phyloP scores from a whole-genome alignment of 2,113 vertebrate genomes.

The Apodemus sylvaticus region DNA sequence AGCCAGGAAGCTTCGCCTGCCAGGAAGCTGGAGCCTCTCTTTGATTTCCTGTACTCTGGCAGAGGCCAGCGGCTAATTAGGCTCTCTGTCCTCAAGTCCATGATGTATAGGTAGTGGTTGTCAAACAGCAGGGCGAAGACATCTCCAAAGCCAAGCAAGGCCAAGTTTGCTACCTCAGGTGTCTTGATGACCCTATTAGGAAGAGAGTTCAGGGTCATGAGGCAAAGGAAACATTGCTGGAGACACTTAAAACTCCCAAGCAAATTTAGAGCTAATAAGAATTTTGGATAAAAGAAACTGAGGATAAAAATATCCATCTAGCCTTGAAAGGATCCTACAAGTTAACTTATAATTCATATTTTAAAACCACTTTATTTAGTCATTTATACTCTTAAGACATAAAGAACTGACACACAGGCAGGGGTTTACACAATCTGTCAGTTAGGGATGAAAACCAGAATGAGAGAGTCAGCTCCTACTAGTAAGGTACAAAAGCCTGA shows the following conservation, averaged over 20 bases:
- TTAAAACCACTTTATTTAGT: background rate
- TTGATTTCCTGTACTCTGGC: conserved; percentile 97
- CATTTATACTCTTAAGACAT: background rate
- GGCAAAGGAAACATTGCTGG: background rate
- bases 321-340: background rate
- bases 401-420: background rate
- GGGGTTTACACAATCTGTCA: background rate
- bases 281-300: background rate
- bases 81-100: conserved; percentile 97
- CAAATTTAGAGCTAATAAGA: background rate
- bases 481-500: background rate
- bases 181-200: conserved; percentile 94
- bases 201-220: conserved; percentile 62
- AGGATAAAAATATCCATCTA: background rate
- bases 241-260: background rate
- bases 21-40: conserved; percentile 98
- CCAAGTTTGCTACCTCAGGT: conserved; percentile 93
- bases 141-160: conserved; percentile 96
- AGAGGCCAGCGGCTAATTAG: conserved; percentile 97
- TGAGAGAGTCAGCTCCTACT: background rate
- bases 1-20: conserved; percentile 96
- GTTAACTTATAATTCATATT: background rate
- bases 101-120: conserved; percentile 96
- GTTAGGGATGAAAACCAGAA: background rate
- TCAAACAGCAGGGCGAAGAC: conserved; percentile 98